Evolutionary conservation across 2,113 vertebrate species (phyloP), one percentile per base, ranked within the genome.

Genomic region (Zingel zingel): DNA sequence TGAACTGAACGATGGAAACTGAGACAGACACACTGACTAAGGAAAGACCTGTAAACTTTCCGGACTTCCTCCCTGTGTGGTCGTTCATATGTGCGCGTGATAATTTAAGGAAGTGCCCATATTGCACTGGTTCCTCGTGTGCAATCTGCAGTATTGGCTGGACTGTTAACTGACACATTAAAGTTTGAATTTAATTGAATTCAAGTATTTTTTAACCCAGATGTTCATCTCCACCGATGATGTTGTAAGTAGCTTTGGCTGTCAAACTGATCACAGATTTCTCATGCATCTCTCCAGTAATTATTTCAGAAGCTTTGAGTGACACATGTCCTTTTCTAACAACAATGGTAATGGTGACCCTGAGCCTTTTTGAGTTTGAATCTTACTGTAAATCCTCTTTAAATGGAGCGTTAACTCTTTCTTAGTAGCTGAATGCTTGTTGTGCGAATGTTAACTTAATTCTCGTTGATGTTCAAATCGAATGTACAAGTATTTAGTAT

Each of bases 161-260:
- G 83, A 94, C 91, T 92, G 86, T 93, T 93, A 88, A 68, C 64
- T 65, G 67, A 88, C 65, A 51, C 80, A 3, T 81, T 36, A 83
- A 82, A 19, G 56, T 81, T 79, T 88, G 59, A 57, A 79, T 74
- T 65, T 51, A 16, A 36, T 23, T 45, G n/a, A 45, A 25, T 59
- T 45, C 30, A 71, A 65, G 67, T 77, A 66, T 88, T 91, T 33
- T 91, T 86, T 47, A 82, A 86, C 43, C n/a, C 12, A 18, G 10
- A 77, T 70, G 12, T 45, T 59, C 50, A 16, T 14, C 43, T 63
- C 25, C 45, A 33, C 48, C 63, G 62, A 33, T 63, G 6, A 39
- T 76, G 51, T 43, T 80, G 65, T 71, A 54, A 71, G 58, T 61
- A 66, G 56, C 78, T 53, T 67, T 61, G 58, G 63, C 59, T 70